These are phyloP conservation scores for Acridotheres tristis DNA, from an alignment of 2,797 vertebrate genomes.

Conservation along the genomic window DNA sequence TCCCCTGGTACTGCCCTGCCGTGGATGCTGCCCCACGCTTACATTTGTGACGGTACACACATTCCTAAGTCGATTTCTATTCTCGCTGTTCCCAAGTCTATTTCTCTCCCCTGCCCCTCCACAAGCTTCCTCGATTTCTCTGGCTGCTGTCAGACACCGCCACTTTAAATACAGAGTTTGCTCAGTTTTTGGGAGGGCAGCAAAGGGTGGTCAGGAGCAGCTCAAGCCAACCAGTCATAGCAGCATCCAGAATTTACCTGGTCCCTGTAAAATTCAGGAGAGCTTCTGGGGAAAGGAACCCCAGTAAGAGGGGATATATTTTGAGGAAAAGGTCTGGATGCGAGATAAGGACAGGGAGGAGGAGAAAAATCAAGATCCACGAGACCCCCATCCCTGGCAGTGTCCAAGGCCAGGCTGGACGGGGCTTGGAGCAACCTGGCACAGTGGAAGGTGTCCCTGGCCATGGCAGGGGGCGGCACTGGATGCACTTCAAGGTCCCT, in stretches of 20 bases:
- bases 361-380: background rate
- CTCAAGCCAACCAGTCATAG: background rate
- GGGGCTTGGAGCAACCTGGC: background rate
- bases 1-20: background rate
- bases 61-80: background rate
- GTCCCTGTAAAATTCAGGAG: background rate
- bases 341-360: background rate
- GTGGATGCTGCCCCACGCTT: background rate
- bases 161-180: background rate
- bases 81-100: background rate
- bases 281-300: background rate
- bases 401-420: background rate
- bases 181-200: accelerated
- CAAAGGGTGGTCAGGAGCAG: background rate
- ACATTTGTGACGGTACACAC: background rate
- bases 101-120: background rate
- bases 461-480: background rate
- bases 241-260: background rate
- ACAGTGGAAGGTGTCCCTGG: background rate
- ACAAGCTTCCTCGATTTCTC: background rate
- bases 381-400: background rate
- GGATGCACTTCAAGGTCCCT: background rate
- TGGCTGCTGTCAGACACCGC: background rate
- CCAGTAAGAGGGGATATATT: background rate
- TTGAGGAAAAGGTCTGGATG: background rate